A percentile compares a stretch with the other conserved stretches of the same genome.
Conservation (phyloP, 2,113 vertebrate species). For the Zosterops japonicus region DNA sequence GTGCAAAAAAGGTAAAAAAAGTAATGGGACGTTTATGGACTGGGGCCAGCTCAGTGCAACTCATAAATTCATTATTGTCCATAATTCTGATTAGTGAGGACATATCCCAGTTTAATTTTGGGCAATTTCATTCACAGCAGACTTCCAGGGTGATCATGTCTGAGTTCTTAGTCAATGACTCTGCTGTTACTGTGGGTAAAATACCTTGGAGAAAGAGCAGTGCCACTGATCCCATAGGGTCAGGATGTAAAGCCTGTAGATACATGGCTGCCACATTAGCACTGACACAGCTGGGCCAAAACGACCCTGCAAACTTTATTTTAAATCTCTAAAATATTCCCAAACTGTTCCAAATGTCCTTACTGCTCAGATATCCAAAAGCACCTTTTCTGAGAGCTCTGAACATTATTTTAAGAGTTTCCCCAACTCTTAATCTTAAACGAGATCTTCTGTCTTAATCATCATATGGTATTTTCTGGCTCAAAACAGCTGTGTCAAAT, state of each 20-base stretch:
- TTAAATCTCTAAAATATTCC: neutral
- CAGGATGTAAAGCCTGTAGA: neutral
- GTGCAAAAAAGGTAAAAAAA: neutral
- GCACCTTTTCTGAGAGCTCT: neutral
- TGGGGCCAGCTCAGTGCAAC: neutral
- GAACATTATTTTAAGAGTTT: neutral
- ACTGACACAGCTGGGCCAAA: neutral
- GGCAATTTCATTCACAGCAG: neutral
- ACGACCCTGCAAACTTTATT: neutral
- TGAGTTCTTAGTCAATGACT: neutral
- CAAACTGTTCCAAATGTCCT: neutral
- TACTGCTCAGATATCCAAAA: neutral
- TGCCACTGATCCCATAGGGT: neutral
- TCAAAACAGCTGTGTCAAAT: neutral
- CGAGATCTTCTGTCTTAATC: neutral
- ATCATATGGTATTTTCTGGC: neutral
- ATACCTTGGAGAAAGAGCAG: neutral
- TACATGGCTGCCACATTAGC: neutral
- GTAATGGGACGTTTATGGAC: fast-evolving
- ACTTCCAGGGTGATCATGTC: neutral
- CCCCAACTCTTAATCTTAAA: neutral
- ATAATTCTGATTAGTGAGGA: neutral
- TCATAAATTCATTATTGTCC: neutral
- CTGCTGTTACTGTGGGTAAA: neutral
- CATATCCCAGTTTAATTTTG: neutral